These are phyloP conservation scores for Druon quercuslanigerum DNA, from an alignment of 1,140 invertebrate species.

Conservation along the genomic window DNA sequence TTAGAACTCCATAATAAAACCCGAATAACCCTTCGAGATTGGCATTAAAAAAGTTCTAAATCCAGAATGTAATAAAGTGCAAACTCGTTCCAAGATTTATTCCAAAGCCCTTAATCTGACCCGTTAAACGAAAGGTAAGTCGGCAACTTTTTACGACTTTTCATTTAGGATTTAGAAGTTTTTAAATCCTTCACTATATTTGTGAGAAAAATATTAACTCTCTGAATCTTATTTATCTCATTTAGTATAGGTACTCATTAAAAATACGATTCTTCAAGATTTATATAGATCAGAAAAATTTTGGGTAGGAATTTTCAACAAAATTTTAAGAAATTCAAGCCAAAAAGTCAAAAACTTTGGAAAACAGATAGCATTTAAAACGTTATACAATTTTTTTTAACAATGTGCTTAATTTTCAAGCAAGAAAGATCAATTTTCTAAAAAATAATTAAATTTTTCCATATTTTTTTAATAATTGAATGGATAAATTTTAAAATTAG, in stretches of 20 bases:
- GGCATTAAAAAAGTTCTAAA: no score
- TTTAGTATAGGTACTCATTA: conserved; percentile 17
- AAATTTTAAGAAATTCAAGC: no score
- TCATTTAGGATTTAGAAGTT: conserved; percentile 24
- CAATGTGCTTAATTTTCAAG: neutral
- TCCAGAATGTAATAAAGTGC: neutral
- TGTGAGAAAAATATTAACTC: conserved; percentile 9
- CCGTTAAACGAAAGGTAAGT: neutral
- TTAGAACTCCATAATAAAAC: no score
- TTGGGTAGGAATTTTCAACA: neutral
- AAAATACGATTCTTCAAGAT: neutral
- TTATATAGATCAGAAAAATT: neutral
- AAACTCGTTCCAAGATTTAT: conserved; percentile 8
- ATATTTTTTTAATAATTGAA: no score
- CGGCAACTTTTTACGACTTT: neutral
- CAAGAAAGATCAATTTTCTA: no score
- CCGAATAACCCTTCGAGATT: no score
- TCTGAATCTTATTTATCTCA: neutral
- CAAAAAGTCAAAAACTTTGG: neutral
- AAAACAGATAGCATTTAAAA: no score
- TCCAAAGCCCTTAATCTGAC: conserved; percentile 17
- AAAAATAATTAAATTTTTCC: no score
- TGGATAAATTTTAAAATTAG: no score
- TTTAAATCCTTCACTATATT: neutral
- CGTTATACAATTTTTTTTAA: neutral